phyloP scores from a whole-genome alignment of 2,888 invertebrate genomes.

The Leucophora obtusa region DNA sequence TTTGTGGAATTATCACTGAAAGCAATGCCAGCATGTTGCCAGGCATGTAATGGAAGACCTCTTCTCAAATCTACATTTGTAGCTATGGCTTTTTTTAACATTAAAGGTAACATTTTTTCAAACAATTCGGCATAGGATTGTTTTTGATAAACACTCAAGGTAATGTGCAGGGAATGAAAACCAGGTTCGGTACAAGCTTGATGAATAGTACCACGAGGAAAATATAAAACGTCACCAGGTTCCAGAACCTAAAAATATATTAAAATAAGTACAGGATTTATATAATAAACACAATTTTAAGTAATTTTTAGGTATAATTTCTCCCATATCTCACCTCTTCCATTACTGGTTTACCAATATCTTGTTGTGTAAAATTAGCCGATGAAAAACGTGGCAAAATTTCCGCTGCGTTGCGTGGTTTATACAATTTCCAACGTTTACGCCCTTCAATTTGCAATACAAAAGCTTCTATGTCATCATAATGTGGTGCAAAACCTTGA shows the following conservation, averaged over 20 bases:
- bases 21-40: slow-evolving; percentile 86
- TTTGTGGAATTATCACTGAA: slow-evolving; percentile 80
- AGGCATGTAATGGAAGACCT: slow-evolving; percentile 89
- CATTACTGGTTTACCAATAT: slow-evolving; percentile 88
- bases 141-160: slow-evolving; percentile 94
- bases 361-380: slow-evolving; percentile 84
- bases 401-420: slow-evolving; percentile 84
- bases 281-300: too few relatives aligned
- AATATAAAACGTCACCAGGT: slow-evolving; percentile 95
- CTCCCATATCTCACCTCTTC: slow-evolving; percentile 80
- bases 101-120: slow-evolving; percentile 87
- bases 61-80: slow-evolving; percentile 85
- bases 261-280: too few relatives aligned
- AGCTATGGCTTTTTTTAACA: slow-evolving; percentile 85
- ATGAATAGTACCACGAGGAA: slow-evolving; percentile 93
- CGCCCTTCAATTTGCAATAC: slow-evolving; percentile 96
- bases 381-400: slow-evolving; percentile 90
- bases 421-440: slow-evolving; percentile 95
- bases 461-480: slow-evolving; percentile 99
- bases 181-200: slow-evolving; percentile 89
- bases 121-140: slow-evolving; percentile 94
- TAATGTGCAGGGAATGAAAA: slow-evolving; percentile 95
- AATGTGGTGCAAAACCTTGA: slow-evolving; percentile 99
- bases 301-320: background rate
- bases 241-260: slow-evolving; percentile 80